phyloP scores from a whole-genome alignment of 2,888 invertebrate species.

The Crocallis elinguaria region DNA sequence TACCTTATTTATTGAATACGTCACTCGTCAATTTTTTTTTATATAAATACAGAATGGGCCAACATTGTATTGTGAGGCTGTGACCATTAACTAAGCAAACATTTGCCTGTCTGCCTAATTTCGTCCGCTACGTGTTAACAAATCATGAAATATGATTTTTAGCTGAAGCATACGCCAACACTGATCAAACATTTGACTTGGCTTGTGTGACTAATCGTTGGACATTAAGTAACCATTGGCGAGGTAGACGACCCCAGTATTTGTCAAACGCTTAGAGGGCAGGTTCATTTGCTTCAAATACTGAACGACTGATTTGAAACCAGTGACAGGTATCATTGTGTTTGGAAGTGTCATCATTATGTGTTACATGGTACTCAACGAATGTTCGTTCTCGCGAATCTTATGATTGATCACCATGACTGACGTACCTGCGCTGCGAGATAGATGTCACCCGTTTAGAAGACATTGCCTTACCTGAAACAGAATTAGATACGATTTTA shows the following conservation, averaged over 20 bases:
- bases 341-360: conserved; percentile 23
- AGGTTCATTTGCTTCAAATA: conserved; percentile 63
- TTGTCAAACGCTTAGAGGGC: conserved; percentile 62
- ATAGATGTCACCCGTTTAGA: conserved; percentile 75
- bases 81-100: conserved; percentile 30
- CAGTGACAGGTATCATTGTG: conserved; percentile 29
- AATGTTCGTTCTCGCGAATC: conserved; percentile 30
- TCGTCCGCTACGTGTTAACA: conserved; percentile 37
- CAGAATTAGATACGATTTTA: conserved; percentile 57
- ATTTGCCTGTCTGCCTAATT: conserved; percentile 48
- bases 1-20: conserved; percentile 1
- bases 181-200: conserved; percentile 68
- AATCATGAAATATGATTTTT: conserved; percentile 56
- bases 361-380: conserved; percentile 3
- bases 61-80: conserved; percentile 38
- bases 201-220: conserved; percentile 69
- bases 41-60: conserved; percentile 40
- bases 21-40: conserved; percentile 13
- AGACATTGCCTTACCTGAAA: conserved; percentile 83
- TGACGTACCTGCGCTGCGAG: conserved; percentile 68
- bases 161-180: conserved; percentile 52
- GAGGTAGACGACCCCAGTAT: conserved; percentile 77
- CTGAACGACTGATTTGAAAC: conserved; percentile 30
- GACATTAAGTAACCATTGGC: conserved; percentile 74
- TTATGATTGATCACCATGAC: conserved; percentile 60